phyloP scores from a whole-genome alignment of 1,140 invertebrate genomes.

The Dendrolimus punctatus region DNA sequence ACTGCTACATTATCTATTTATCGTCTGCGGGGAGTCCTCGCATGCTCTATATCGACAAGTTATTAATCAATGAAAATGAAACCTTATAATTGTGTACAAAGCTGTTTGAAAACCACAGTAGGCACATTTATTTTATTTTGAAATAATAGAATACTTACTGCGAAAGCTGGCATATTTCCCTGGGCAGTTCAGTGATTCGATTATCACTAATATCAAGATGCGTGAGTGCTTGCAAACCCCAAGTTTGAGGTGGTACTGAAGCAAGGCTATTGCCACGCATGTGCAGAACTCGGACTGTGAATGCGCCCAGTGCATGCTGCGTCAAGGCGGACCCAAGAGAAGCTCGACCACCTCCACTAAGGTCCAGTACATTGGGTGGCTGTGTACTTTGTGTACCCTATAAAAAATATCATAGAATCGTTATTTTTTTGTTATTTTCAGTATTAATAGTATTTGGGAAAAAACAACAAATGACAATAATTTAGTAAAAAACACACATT shows the following conservation, averaged over 20 bases:
- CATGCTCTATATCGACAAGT: no score
- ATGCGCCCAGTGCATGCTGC: slow-evolving; percentile 54
- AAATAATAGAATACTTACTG: slow-evolving; percentile 72
- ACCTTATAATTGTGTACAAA: no score
- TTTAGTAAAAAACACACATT: no score
- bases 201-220: slow-evolving; percentile 82
- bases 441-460: no score
- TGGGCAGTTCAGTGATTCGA: slow-evolving; percentile 74
- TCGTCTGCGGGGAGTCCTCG: no score
- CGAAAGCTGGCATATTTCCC: slow-evolving; percentile 74
- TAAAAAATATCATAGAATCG: slow-evolving; percentile 9
- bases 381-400: slow-evolving; percentile 57
- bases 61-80: no score
- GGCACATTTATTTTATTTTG: background rate
- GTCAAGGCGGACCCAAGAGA: slow-evolving; percentile 40
- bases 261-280: slow-evolving; percentile 75
- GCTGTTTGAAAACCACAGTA: no score
- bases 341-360: slow-evolving; percentile 70
- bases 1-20: no score
- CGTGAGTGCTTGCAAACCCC: slow-evolving; percentile 73
- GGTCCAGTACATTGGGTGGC: slow-evolving; percentile 71
- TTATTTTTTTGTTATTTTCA: no score
- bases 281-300: slow-evolving; percentile 72
- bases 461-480: no score
- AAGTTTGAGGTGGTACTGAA: slow-evolving; percentile 73